Conservation (phyloP, 1,140 invertebrate genomes). For the Bombus breviceps region DNA sequence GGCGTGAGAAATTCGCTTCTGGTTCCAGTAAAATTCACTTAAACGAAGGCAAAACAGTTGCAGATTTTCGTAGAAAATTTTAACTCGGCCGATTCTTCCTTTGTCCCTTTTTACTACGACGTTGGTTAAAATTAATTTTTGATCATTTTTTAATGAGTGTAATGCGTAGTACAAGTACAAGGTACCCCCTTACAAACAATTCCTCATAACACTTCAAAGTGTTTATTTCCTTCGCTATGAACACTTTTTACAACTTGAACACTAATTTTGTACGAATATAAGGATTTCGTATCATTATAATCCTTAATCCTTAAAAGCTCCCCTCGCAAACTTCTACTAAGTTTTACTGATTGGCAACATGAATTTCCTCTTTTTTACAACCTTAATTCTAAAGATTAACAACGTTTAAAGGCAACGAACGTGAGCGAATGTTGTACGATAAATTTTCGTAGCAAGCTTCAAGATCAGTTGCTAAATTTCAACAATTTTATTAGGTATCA, state of each 20-base stretch:
- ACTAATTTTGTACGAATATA: slow-evolving; percentile 68
- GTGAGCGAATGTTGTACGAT: slow-evolving; percentile 62
- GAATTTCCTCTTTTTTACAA: slow-evolving; percentile 64
- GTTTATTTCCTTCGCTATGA: slow-evolving; percentile 44
- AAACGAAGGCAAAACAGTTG: slow-evolving; percentile 44
- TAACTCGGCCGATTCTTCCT: neutral
- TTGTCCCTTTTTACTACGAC: neutral
- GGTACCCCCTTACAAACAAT: slow-evolving; percentile 28
- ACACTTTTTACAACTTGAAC: slow-evolving; percentile 69
- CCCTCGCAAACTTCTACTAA: slow-evolving; percentile 29
- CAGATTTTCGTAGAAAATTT: slow-evolving; percentile 33
- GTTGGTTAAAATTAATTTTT: neutral
- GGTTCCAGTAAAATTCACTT: neutral
- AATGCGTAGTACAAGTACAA: slow-evolving; percentile 28
- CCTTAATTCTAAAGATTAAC: slow-evolving; percentile 69
- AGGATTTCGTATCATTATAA: slow-evolving; percentile 25
- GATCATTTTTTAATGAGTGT: neutral
- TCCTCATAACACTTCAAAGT: slow-evolving; percentile 35
- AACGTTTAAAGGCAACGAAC: slow-evolving; percentile 68
- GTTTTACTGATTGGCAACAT: slow-evolving; percentile 62
- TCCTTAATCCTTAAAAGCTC: slow-evolving; percentile 27
- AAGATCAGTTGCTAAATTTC: slow-evolving; percentile 58
- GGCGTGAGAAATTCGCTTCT: slow-evolving; percentile 61
- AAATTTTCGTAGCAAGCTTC: slow-evolving; percentile 56
- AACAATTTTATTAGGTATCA: slow-evolving; percentile 55